Conservation (phyloP, 2,113 vertebrate species). For the Alethe diademata region DNA sequence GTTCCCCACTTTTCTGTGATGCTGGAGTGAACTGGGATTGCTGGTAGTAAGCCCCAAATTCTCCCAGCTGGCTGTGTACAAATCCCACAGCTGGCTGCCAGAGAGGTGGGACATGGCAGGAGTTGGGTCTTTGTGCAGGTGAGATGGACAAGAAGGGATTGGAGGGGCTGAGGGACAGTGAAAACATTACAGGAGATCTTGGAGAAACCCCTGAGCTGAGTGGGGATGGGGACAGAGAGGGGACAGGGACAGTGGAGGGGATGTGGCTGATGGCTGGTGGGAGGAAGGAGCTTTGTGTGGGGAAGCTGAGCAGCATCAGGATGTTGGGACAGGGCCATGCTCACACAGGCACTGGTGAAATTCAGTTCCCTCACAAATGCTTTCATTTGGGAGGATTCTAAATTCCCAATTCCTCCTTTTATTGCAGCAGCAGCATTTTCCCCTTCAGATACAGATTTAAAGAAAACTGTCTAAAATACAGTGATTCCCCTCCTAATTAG, state of each 20-base stretch:
- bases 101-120: background rate
- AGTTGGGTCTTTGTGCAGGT: background rate
- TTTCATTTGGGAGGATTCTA: background rate
- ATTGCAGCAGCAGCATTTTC: background rate
- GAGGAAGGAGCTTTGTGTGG: background rate
- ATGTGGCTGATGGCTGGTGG: background rate
- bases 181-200: background rate
- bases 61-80: background rate
- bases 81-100: background rate
- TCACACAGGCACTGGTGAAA: background rate
- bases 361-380: background rate
- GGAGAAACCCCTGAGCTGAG: background rate
- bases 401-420: background rate
- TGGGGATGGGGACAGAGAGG: background rate
- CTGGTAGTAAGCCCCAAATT: background rate
- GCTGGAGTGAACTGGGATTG: background rate
- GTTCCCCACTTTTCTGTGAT: accelerated
- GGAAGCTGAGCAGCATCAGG: background rate
- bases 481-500: background rate
- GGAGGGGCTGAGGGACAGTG: background rate
- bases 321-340: background rate
- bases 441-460: background rate
- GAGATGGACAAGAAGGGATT: background rate
- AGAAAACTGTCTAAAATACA: background rate
- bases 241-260: background rate